Percentiles rank a stretch among this genome's conserved stretches.
These are phyloP conservation scores for Urocolius indicus DNA, from an alignment of 2,113 vertebrate genomes.

Conservation along the genomic window DNA sequence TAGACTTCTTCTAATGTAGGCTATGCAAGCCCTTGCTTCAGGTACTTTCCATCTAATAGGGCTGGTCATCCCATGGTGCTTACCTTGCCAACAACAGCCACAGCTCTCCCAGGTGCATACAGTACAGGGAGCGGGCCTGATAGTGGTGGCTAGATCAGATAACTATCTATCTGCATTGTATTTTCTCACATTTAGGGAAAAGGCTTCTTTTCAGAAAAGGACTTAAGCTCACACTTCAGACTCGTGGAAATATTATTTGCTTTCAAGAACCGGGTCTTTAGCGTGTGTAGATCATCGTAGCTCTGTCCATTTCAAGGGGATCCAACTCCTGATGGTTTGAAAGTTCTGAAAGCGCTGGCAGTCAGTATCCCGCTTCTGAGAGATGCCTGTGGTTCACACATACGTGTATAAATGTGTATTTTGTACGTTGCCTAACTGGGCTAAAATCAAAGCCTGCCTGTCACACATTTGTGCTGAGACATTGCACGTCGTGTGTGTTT, in stretches of 20 bases:
- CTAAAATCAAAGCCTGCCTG: not conserved
- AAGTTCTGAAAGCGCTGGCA: not conserved
- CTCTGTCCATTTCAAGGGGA: not conserved
- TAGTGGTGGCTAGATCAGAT: not conserved
- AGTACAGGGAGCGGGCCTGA: not conserved
- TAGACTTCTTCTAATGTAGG: not conserved
- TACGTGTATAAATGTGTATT: not conserved
- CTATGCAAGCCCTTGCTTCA: not conserved
- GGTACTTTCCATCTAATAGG: not conserved
- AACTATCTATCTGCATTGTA: not conserved
- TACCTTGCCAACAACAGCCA: rapidly evolving
- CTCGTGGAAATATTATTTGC: not conserved
- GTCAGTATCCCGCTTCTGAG: not conserved
- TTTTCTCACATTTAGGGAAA: not conserved
- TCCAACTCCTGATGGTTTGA: not conserved
- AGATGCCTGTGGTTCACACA: not conserved
- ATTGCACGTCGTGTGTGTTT: rapidly evolving
- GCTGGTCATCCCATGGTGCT: not conserved
- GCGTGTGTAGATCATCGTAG: not conserved
- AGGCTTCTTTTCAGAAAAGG: not conserved
- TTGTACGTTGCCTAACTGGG: not conserved
- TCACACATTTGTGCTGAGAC: not conserved
- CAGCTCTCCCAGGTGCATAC: not conserved
- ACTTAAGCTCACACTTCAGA: not conserved
- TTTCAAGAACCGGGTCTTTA: not conserved